Evolutionary conservation across 2,888 invertebrate genomes (phyloP), one percentile per base, ranked within the genome.

Genomic region (Fissipunctia ypsillon): DNA sequence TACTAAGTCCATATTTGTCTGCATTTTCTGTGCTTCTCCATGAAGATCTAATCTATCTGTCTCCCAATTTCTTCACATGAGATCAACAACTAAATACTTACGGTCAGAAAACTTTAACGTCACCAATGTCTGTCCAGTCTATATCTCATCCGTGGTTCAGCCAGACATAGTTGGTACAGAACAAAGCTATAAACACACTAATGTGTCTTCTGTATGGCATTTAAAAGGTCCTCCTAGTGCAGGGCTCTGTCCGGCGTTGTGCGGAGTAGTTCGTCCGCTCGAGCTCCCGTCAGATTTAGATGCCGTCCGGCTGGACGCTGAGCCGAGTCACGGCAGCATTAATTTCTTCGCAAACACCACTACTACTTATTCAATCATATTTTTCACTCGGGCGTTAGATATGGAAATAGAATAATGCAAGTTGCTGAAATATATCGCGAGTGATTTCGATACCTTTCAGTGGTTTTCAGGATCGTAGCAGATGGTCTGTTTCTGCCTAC

Each of bases 271-370:
- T 71, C 61, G 31, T 57, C 57, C 52, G 56, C 54, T 50, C 60
- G 41, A 59, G 41, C 76, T 76, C 52, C 78, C 84, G 78, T 88
- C 89, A 88, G 88, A 86, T 89, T 90, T 89, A 88, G 89, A 89
- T 84, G 86, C 85, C 79, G 76, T 72, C 83, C 76, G 66, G 74
- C 69, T 73, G 78, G 81, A 86, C 70, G 78, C 78, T 72, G 83
- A 81, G 80, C 69, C 74, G 54, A 87, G 76, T 80, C 90, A 90
- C 80, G 78, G 75, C 72, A 85, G 86, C 89, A 91, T 90, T 93
- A 86, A 90, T 91, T 91, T 91, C 90, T 89, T 85, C 73, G 65
- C 69, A 77, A 87, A 76, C 48, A 73, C 88, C 88, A 79, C 88
- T 91, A 92, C 91, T 69, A 88, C 57, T 83, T 80, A 70, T 22